Base-by-base conservation (phyloP, 2,113 vertebrate species). In the Ictalurus furcatus region DNA sequence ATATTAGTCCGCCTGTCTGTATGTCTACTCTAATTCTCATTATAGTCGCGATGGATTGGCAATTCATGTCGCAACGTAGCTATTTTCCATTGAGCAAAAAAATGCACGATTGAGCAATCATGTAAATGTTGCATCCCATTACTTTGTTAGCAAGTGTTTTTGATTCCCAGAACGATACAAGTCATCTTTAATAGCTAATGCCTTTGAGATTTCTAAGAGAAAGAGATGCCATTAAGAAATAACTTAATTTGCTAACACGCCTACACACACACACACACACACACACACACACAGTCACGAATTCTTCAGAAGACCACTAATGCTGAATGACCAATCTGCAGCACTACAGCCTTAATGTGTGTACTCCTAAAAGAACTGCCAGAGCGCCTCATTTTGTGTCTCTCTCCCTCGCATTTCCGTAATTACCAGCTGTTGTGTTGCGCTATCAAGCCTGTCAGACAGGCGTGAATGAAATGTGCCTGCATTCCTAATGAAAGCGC, bases 351-450 rank as follows among this genome's bases (percentile, higher is more conserved):
- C 21, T 81, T 85, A 74, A 86, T 89, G 69, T 81, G 71, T 86
- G 71, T 73, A 76, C 78, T 65, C 52, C 34, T 67, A 54, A 54
- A 86, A 59, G 48, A 88, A 80, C 58, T 48, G 34, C 65, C 25
- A 81, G 40, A 74, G 65, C 37, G 52, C 78, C 56, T 88, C 86
- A 52, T 87, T 90, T 87, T 86, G 84, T 84, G 76, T 88, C 61
- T 84, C 67, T 84, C 87, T 85, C 30, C 14, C 59, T n/a, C 61
- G 63, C 78, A 85, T 30, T 37, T 61, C 86, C 82, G 81, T 85
- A 89, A 89, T 90, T 88, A 90, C 86, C 88, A 90, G 91, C 90
- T 92, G 90, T 87, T 86, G 58, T 88, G 85, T 83, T 84, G 83
- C 37, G 59, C 85, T 85, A 85, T 90, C 34, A 86, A 63, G 87